Conservation (phyloP, 2,113 vertebrate species). For the Siniperca knerii region DNA sequence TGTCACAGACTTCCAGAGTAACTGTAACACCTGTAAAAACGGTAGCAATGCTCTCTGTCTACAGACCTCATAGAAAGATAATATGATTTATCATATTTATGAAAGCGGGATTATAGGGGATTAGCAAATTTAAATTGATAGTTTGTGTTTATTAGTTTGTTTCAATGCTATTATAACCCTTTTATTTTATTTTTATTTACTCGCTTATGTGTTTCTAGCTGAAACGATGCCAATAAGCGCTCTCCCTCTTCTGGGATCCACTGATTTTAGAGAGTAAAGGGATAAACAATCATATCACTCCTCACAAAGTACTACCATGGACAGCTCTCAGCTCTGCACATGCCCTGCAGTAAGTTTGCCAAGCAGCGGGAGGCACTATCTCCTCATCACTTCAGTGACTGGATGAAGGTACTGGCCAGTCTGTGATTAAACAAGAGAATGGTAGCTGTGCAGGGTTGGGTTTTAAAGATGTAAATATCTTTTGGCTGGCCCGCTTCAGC, state of each 20-base stretch:
- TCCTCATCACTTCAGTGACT: constrained; percentile 38
- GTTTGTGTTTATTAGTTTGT: constrained; percentile 76
- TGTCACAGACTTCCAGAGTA: constrained; percentile 47
- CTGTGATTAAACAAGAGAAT: constrained; percentile 14
- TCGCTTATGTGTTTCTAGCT: constrained; percentile 61
- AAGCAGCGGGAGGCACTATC: constrained; percentile 70
- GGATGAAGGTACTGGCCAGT: not conserved
- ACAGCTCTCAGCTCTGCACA: constrained; percentile 67
- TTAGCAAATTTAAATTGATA: constrained; percentile 53
- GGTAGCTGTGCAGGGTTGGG: constrained; percentile 47
- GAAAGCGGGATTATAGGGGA: constrained; percentile 46
- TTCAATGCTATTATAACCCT: constrained; percentile 58
- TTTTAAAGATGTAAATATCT: constrained; percentile 57
- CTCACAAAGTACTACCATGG: constrained; percentile 59
- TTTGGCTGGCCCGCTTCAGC: constrained; percentile 55
- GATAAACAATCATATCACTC: constrained; percentile 35
- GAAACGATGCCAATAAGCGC: constrained; percentile 58
- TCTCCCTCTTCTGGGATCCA: constrained; percentile 58
- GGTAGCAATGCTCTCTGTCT: constrained; percentile 65
- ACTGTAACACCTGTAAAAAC: constrained; percentile 52
- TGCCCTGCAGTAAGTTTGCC: constrained; percentile 67
- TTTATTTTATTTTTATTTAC: constrained; percentile 70
- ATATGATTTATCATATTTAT: constrained; percentile 58
- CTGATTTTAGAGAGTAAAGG: constrained; percentile 43
- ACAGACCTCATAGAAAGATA: constrained; percentile 67